Percentiles rank a stretch among this genome's conserved stretches.
Evolutionary conservation across 2,113 vertebrate species (phyloP).

Genomic region (Misgurnus mizolepis): DNA sequence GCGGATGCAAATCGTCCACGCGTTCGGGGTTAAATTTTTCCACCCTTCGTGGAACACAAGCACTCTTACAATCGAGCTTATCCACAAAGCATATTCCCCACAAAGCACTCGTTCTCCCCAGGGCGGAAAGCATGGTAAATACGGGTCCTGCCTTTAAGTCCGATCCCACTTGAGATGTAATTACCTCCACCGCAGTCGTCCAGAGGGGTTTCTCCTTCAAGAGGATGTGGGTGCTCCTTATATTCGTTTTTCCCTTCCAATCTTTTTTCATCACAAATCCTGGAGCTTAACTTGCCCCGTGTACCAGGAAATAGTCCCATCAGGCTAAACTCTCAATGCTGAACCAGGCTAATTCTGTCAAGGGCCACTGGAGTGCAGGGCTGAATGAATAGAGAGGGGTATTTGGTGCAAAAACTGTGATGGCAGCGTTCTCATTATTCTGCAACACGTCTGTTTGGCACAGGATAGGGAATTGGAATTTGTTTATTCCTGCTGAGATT

Average conservation of each 20-base stretch:
- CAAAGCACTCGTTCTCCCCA: conserved; percentile 42
- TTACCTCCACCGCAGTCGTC: conserved; percentile 63
- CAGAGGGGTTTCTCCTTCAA: conserved; percentile 32
- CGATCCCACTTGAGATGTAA: conserved; percentile 68
- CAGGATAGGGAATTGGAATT: conserved; percentile 45
- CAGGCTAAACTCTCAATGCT: conserved; percentile 50
- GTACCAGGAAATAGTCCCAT: conserved; percentile 62
- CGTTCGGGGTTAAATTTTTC: conserved; percentile 25
- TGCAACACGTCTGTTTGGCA: conserved; percentile 54
- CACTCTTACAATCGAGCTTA: conserved; percentile 35
- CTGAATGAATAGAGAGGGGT: conserved; percentile 50
- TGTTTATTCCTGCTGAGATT: conserved; percentile 42
- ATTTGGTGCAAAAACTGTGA: neutral
- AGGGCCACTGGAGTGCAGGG: conserved; percentile 60
- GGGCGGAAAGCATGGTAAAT: conserved; percentile 28
- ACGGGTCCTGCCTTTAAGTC: conserved; percentile 52
- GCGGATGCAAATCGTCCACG: conserved; percentile 19
- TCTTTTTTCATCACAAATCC: conserved; percentile 65
- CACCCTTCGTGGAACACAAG: conserved; percentile 5
- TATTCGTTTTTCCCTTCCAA: conserved; percentile 59
- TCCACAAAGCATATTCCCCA: conserved; percentile 29
- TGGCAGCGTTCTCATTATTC: conserved; percentile 58
- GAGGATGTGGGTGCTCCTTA: conserved; percentile 43
- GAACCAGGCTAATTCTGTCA: conserved; percentile 60
- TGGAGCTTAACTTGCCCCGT: conserved; percentile 54